A percentile compares a stretch with the other conserved stretches of the same genome.
phyloP scores from a whole-genome alignment of 2,797 vertebrate genomes.

The Hapalemur alaotrensis region DNA sequence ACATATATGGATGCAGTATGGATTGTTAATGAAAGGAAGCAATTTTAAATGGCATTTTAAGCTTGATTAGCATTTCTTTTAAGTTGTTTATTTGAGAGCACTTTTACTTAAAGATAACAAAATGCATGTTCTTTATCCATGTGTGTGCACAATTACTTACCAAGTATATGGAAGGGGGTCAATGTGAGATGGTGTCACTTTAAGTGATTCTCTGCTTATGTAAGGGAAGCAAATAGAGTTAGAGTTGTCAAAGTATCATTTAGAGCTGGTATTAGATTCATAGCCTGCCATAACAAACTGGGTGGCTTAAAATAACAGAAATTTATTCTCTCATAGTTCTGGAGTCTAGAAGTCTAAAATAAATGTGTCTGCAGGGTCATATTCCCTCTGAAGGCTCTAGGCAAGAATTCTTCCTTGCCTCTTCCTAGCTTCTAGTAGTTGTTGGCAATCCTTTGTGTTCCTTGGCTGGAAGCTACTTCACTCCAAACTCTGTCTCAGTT shows the following conservation, averaged over 20 bases:
- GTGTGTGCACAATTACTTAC: neutral
- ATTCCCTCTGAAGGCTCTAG: neutral
- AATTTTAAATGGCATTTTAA: neutral
- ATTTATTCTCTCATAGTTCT: neutral
- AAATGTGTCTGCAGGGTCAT: neutral
- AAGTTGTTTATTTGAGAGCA: neutral
- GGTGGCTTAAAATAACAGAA: neutral
- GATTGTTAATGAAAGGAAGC: neutral
- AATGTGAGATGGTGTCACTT: accelerated
- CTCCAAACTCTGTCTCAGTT: neutral
- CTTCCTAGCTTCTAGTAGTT: neutral
- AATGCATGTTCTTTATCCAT: neutral
- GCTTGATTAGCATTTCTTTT: neutral
- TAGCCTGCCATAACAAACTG: neutral
- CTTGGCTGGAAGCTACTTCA: neutral
- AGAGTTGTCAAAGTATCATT: neutral
- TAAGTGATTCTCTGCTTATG: neutral
- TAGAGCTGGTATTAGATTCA: neutral
- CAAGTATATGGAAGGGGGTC: neutral
- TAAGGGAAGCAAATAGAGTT: neutral
- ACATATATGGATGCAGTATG: neutral
- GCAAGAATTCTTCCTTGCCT: neutral
- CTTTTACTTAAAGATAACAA: neutral
- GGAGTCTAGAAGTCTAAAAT: neutral
- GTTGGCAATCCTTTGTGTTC: neutral